Conservation (phyloP, 1,140 invertebrate species). For the Pogonomyrmex barbatus region DNA sequence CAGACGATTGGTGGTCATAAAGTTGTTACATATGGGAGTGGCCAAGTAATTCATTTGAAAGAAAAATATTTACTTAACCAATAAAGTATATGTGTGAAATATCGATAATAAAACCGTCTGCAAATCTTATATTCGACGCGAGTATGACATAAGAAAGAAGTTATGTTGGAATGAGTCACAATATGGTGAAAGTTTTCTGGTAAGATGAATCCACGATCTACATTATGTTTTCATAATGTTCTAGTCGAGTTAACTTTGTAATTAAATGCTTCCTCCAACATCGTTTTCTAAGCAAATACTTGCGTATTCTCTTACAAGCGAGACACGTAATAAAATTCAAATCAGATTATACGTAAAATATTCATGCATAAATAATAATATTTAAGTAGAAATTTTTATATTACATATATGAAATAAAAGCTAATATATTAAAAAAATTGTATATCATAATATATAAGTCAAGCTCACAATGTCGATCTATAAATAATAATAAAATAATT, state of each 20-base stretch:
- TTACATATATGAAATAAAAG: neutral
- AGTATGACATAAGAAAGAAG: slow-evolving; percentile 79
- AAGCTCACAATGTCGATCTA: neutral
- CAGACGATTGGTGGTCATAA: neutral
- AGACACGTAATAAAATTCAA: neutral
- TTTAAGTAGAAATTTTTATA: slow-evolving; percentile 12
- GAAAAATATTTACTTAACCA: slow-evolving; percentile 40
- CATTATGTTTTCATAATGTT: slow-evolving; percentile 6
- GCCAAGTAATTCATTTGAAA: neutral
- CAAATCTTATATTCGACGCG: neutral
- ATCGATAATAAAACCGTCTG: slow-evolving; percentile 46
- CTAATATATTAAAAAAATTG: neutral
- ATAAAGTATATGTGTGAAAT: slow-evolving; percentile 52
- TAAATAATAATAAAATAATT: neutral
- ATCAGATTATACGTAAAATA: neutral
- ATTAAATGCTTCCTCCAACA: slow-evolving; percentile 25
- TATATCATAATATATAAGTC: neutral
- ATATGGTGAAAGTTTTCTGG: slow-evolving; percentile 68
- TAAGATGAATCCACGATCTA: neutral
- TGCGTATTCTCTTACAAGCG: neutral
- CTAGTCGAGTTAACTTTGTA: neutral
- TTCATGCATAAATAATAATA: slow-evolving; percentile 18
- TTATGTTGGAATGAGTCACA: slow-evolving; percentile 77
- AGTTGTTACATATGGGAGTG: neutral
- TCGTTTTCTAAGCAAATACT: neutral